Percentiles rank a stretch among this genome's conserved stretches.
These are phyloP conservation scores for Chloroclystis v-ata DNA, from an alignment of 2,888 invertebrate species.

Conservation along the genomic window DNA sequence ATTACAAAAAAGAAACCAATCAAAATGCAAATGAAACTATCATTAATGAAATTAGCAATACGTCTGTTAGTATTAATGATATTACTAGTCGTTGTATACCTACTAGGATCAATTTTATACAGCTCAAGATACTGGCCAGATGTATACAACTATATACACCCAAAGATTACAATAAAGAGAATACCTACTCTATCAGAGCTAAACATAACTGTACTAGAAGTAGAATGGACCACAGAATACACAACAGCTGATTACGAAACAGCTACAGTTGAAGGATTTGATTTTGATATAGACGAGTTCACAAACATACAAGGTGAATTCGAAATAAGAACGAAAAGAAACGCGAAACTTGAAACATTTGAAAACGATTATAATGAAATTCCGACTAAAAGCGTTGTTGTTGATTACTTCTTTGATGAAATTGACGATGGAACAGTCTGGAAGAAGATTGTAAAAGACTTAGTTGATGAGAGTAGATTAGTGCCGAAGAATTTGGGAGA, in stretches of 20 bases:
- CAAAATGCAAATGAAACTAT: constrained; percentile 45
- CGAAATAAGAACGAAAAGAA: constrained; percentile 33
- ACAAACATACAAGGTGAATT: constrained; percentile 39
- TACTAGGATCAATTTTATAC: constrained; percentile 55
- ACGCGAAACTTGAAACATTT: constrained; percentile 30
- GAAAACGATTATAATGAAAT: constrained; percentile 42
- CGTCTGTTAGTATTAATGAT: constrained; percentile 52
- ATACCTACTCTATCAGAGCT: constrained; percentile 63
- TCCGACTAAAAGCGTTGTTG: constrained; percentile 35
- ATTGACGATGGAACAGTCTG: constrained; percentile 20
- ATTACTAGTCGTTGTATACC: constrained; percentile 50
- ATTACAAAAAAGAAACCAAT: not conserved
- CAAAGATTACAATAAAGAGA: constrained; percentile 64
- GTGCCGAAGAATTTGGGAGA: constrained; percentile 43
- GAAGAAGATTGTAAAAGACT: constrained; percentile 41
- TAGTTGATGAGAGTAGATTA: constrained; percentile 46
- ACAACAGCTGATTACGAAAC: constrained; percentile 46
- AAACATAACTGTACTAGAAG: constrained; percentile 43
- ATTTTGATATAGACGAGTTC: constrained; percentile 42
- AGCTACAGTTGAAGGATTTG: constrained; percentile 36
- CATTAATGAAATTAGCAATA: constrained; percentile 48
- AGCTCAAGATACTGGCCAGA: constrained; percentile 66
- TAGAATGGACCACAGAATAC: constrained; percentile 45
- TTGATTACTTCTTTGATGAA: constrained; percentile 51
- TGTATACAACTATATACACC: constrained; percentile 59